Base-by-base conservation (phyloP, 2,113 vertebrate genomes). In the Anguilla japonica region DNA sequence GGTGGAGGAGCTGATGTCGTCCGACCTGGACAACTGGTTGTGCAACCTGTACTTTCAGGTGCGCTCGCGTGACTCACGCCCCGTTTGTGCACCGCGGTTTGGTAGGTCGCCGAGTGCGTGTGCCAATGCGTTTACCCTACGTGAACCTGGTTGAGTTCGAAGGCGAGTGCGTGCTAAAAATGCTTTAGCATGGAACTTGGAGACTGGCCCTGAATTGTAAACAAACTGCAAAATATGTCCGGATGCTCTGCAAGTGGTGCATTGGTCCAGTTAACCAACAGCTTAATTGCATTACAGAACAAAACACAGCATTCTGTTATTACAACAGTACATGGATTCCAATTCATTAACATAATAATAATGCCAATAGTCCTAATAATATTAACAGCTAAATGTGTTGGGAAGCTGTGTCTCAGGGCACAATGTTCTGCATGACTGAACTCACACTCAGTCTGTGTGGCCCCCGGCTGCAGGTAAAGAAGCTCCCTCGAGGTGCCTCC, bases 41-140 rank as follows among this genome's bases (percentile, higher is more conserved):
- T 98, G 97, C 91, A 98, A 99, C 92, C 93, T 99, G 87, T 99
- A 98, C 93, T 99, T 99, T 90, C 96, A 99, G 97, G 98, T 99
- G 91, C 71, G 90, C 87, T 43, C 41, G 20, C 56, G 71, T 56
- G 34, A 26, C 53, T 29, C 46, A 7, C 57, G 60, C 4, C 60
- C 60, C 15, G 4, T 18, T 63, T 63, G 60, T 26, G 26, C 20
- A n/a, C 22, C 26, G 63, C 50, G 34, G 81, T 5, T 82, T 20
- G 46, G 15, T 34, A 39, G 53, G n/a, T 50, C 34, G 18, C 87
- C 1, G 5, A n/a, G 18, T 20, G 2, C 3, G n/a, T 71, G 16
- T 16, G 43, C 46, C 41, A 34, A 29, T 82, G 43, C 80, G 20
- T 29, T 81, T 50, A 83, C 40, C 83, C 79, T 43, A 67, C 71